Percentiles rank a stretch among this genome's conserved stretches.
Conservation (phyloP, 2,113 vertebrate genomes). For the Aleadryas rufinucha region DNA sequence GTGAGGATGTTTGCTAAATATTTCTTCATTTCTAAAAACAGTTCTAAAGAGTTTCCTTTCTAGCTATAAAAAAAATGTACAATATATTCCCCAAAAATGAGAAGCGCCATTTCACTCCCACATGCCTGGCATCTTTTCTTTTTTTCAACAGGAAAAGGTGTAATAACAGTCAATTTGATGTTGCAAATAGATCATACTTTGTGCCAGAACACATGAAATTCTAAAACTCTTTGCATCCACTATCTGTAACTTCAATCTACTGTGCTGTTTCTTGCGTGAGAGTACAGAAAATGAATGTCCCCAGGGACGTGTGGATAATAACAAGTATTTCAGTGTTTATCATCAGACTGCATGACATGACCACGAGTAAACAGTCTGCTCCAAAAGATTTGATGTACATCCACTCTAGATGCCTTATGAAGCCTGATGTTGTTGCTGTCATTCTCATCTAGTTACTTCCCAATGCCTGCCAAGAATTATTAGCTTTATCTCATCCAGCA, state of each 20-base stretch:
- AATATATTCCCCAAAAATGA: neutral
- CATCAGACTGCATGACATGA: neutral
- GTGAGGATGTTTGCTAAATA: neutral
- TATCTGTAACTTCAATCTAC: neutral
- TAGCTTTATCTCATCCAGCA: neutral
- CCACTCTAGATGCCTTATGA: neutral
- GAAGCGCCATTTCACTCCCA: neutral
- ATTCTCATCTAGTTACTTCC: neutral
- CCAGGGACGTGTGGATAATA: neutral
- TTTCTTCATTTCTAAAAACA: neutral
- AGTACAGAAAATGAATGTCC: neutral
- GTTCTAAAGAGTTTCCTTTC: neutral
- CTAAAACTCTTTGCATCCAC: neutral
- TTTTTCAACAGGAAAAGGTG: conserved; percentile 8
- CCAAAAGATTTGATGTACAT: neutral
- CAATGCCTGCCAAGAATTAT: neutral
- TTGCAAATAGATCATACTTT: neutral
- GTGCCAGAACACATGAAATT: neutral
- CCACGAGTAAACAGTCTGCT: neutral
- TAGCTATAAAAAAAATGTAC: neutral
- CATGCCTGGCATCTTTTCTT: neutral
- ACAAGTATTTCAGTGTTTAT: neutral
- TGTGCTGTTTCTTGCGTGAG: neutral
- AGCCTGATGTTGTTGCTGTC: neutral
- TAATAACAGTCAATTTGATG: neutral